phyloP scores from a whole-genome alignment of 2,888 invertebrate genomes.

The Drepana falcataria region DNA sequence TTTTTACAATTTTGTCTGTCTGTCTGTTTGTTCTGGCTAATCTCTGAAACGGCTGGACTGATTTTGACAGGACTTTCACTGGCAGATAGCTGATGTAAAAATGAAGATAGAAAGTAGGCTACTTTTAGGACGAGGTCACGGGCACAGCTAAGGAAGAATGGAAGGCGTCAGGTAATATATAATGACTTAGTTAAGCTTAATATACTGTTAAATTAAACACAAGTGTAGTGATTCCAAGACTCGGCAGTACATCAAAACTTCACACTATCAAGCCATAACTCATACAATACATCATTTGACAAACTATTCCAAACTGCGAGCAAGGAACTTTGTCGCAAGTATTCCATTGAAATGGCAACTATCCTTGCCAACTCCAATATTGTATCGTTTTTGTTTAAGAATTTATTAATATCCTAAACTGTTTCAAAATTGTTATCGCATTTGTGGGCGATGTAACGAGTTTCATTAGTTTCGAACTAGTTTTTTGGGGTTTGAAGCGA shows the following conservation, averaged over 20 bases:
- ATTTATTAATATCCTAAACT: conserved; percentile 11
- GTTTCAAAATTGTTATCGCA: conserved; percentile 1
- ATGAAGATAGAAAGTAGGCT: no score
- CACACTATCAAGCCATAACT: conserved; percentile 16
- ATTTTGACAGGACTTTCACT: no score
- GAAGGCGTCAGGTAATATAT: no score
- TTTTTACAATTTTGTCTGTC: no score
- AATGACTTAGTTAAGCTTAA: no score
- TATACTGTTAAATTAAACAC: background rate
- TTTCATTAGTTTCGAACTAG: conserved; percentile 1
- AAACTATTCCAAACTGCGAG: conserved; percentile 20
- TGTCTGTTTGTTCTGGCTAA: no score
- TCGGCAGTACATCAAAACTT: conserved; percentile 12
- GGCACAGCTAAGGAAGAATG: no score
- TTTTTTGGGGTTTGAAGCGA: background rate
- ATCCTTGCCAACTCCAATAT: conserved; percentile 10
- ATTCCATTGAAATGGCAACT: conserved; percentile 12
- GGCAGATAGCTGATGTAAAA: no score
- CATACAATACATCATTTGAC: conserved; percentile 19
- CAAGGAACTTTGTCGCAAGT: conserved; percentile 11
- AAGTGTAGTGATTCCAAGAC: background rate
- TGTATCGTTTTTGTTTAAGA: conserved; percentile 16
- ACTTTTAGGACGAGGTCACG: no score
- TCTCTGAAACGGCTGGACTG: no score
- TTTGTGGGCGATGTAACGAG: background rate